These are phyloP conservation scores for Ceraclea dissimilis DNA, from an alignment of 2,888 invertebrate genomes.

Conservation along the genomic window DNA sequence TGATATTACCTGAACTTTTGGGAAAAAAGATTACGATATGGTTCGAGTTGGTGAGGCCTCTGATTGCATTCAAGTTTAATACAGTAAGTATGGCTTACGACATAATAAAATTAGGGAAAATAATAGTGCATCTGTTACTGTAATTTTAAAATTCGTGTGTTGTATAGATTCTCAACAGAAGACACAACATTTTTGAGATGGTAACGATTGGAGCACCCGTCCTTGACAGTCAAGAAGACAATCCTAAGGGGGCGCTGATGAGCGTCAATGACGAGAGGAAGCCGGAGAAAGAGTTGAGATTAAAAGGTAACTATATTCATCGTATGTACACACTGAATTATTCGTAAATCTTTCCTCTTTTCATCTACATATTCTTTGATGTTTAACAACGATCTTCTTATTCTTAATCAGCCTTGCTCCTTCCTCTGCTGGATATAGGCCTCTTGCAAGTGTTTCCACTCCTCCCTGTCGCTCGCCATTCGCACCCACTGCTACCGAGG, in stretches of 20 bases:
- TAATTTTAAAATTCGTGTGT: too few relatives aligned
- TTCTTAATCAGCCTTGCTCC: too few relatives aligned
- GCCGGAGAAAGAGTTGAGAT: constrained; percentile 62
- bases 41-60: constrained; percentile 85
- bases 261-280: constrained; percentile 45
- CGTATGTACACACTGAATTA: background rate
- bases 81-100: constrained; percentile 58
- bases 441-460: too few relatives aligned
- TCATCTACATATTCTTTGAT: too few relatives aligned
- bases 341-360: too few relatives aligned
- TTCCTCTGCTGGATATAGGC: too few relatives aligned
- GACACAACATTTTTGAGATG: constrained; percentile 95
- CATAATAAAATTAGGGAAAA: background rate
- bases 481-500: too few relatives aligned
- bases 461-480: too few relatives aligned
- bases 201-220: constrained; percentile 83
- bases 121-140: background rate
- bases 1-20: constrained; percentile 77
- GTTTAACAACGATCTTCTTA: too few relatives aligned
- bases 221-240: constrained; percentile 49
- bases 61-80: constrained; percentile 91
- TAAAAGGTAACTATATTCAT: constrained; percentile 57
- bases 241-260: constrained; percentile 33
- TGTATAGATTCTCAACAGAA: constrained; percentile 84
- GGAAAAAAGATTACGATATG: constrained; percentile 87